A percentile compares a stretch with the other conserved stretches of the same genome.
Evolutionary conservation across 2,113 vertebrate genomes (phyloP).

Genomic region (Rhipidura dahli): DNA sequence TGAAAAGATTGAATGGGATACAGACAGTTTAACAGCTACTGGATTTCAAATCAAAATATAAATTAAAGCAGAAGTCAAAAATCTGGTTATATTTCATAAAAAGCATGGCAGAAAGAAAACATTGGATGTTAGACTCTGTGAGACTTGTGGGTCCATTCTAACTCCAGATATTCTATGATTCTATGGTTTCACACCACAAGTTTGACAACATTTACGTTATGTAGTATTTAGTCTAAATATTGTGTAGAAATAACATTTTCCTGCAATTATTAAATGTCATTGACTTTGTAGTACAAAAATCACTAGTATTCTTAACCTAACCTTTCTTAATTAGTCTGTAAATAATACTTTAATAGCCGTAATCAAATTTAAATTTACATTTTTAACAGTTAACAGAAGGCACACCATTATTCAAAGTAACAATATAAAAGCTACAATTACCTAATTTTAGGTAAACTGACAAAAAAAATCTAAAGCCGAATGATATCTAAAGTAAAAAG

Average conservation of each 20-base stretch:
- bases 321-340: neutral
- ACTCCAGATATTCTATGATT: neutral
- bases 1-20: neutral
- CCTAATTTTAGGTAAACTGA: neutral
- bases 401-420: neutral
- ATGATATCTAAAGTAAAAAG: neutral
- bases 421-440: neutral
- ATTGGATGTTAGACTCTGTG: neutral
- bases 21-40: neutral
- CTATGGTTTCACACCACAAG: neutral
- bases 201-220: neutral
- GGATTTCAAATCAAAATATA: neutral
- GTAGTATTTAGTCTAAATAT: neutral
- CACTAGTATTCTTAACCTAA: neutral
- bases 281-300: neutral
- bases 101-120: neutral
- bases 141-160: neutral
- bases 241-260: neutral
- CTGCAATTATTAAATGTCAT: neutral
- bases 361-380: neutral
- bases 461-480: neutral
- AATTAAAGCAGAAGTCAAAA: neutral
- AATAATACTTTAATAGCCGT: neutral
- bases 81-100: neutral
- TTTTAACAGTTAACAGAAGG: neutral